phyloP scores from a whole-genome alignment of 2,113 vertebrate species.

The Budorcas taxicolor region DNA sequence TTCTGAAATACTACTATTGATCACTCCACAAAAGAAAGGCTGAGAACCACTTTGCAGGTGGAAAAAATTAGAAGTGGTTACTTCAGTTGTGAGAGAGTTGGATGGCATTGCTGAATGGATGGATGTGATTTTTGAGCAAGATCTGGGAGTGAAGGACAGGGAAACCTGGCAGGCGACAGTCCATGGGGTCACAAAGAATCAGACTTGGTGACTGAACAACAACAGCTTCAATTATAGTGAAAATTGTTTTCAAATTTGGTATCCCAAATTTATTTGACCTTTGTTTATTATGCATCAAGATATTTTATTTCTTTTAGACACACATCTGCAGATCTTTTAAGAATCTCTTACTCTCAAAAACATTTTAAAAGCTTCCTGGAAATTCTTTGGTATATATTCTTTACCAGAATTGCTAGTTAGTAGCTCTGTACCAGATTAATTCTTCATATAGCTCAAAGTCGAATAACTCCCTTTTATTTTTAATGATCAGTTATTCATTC shows the following conservation, averaged over 20 bases:
- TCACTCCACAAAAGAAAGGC: not conserved
- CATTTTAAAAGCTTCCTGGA: not conserved
- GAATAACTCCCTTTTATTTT: not conserved
- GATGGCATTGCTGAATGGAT: not conserved
- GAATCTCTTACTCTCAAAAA: not conserved
- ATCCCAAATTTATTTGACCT: not conserved
- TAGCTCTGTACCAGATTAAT: not conserved
- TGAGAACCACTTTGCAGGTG: not conserved
- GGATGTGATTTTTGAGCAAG: not conserved
- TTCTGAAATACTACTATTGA: not conserved
- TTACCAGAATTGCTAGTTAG: not conserved
- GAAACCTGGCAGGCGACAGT: not conserved
- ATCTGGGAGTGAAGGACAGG: not conserved
- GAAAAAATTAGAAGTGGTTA: not conserved
- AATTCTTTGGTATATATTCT: not conserved
- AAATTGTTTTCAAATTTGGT: not conserved
- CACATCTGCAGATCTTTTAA: not conserved
- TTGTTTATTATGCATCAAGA: not conserved
- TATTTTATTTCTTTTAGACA: not conserved
- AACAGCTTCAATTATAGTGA: not conserved
- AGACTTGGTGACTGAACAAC: not conserved
- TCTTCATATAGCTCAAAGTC: fast-evolving
- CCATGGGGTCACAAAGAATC: not conserved
- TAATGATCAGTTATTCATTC: not conserved
- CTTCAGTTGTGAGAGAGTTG: not conserved